Base-by-base conservation (phyloP, 2,888 invertebrate genomes). In the Leptopterna dolabrata region DNA sequence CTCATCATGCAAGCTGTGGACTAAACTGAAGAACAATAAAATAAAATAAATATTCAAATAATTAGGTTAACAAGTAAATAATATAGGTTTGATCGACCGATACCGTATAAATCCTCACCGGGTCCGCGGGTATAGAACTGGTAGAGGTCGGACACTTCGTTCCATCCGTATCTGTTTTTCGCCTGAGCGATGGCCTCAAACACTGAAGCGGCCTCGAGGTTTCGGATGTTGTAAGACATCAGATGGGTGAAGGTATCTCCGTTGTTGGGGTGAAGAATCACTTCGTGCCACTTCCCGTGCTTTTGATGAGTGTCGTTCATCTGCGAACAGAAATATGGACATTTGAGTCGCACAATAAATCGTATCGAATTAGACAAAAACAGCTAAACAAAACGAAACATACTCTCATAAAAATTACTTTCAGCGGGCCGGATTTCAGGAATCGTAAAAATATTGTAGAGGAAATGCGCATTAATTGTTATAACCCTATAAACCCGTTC, bases 171-270 rank as follows among this genome's bases (percentile, higher is more conserved):
- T 92, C 94, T 93, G 92, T 95, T 95, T 92, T 95, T 95, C 87
- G 95, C 95, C 90, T 95, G 95, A 84, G 95, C 95, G 90, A 95
- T 95, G 14, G 95, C 95, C 90, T 95, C 95, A 91, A 95, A 95
- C 89, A 95, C 94, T 11, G 95, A 94, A 0, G 94, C 95, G 0
- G 95, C 93, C 91, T 94, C 93, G 89, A 95, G 92, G 45, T 93
- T 93, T 41, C 93, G 92, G 90, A 95, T 94, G 91, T 94, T 94
- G 92, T 95, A 95, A 0, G 94, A 92, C 91, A 95, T 95, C 89
- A 93, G 92, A 91, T 94, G 93, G 88, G 93, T 92, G 90, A 93
- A 91, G 43, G 93, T 92, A 13, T 92, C 92, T 0, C 93, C 92
- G 89, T 91, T 91, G 0, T 93, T 93, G 11, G 93, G 93, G 0